Percentiles rank a stretch among this genome's conserved stretches.
phyloP scores from a whole-genome alignment of 2,113 vertebrate genomes.

The Toxotes chatareus region DNA sequence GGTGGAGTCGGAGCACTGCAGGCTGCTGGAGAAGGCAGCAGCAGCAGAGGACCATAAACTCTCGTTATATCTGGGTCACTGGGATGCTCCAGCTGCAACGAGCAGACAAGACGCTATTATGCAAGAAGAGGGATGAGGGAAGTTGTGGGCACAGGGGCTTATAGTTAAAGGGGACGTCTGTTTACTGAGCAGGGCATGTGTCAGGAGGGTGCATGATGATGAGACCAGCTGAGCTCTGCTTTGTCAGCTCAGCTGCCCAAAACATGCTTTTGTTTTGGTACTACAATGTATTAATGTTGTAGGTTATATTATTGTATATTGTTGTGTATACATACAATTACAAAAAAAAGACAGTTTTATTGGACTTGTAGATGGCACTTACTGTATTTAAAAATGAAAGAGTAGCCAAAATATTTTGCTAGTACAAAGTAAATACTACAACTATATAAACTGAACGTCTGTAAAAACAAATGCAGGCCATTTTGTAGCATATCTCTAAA shows the following conservation, averaged over 20 bases:
- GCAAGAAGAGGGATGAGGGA: slow-evolving; percentile 69
- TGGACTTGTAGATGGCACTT: neutral
- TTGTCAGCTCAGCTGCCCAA: slow-evolving; percentile 37
- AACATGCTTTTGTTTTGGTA: slow-evolving; percentile 35
- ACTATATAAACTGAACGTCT: neutral
- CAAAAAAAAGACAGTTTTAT: neutral
- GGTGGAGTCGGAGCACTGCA: slow-evolving; percentile 70
- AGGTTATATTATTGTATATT: neutral
- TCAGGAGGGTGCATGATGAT: slow-evolving; percentile 47
- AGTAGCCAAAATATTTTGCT: neutral
- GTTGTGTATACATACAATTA: neutral
- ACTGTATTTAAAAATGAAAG: neutral
- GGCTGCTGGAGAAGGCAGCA: slow-evolving; percentile 66
- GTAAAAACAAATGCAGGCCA: neutral
- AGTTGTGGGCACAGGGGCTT: slow-evolving; percentile 54
- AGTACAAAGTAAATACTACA: neutral
- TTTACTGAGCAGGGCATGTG: slow-evolving; percentile 52
- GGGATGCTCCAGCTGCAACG: slow-evolving; percentile 85
- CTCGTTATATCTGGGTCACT: slow-evolving; percentile 92
- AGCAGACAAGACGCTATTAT: slow-evolving; percentile 78
- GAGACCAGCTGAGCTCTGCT: slow-evolving; percentile 49
- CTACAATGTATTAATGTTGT: neutral
- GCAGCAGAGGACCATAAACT: slow-evolving; percentile 84
- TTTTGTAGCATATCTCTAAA: neutral
- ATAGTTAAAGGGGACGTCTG: slow-evolving; percentile 56